Evolutionary conservation across 2,797 vertebrate genomes (phyloP), one percentile per base, ranked within the genome.

Genomic region (Zalophus californianus): DNA sequence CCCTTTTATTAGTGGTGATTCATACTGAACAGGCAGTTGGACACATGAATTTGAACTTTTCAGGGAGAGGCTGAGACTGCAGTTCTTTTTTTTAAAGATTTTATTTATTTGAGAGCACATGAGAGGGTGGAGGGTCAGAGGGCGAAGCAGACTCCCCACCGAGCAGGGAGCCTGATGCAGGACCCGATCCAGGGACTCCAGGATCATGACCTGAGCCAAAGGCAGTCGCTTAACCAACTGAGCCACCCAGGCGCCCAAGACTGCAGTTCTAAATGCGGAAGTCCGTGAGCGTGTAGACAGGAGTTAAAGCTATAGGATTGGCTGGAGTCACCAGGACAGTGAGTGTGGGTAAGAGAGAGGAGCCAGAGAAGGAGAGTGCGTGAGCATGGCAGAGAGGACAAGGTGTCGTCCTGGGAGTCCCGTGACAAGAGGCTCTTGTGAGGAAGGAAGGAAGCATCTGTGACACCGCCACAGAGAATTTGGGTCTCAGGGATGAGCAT

Each of bases 391-490:
- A 14, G 41, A 62, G 54, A 62, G 23, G 41, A 38, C 1, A 11
- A 11, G 44, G 16, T 29, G 16, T 44, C 0, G 0, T 50, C 52
- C 54, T 50, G 21, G 52, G 27, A 50, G 54, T 16, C 38, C 7
- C 1, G 0, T 75, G 54, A 20, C 5, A 10, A 50, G 52, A 15
- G 5, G 23, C 8, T 35, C 29, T 70, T 44, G 38, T 60, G 29
- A 11, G 72, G 23, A 32, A 50, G 72, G 56, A 54, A 2, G 86
- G 10, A 44, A 50, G 58, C 70, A 16, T 32, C 23, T 12, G 41
- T 16, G 41, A 35, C 9, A 7, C 14, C 4, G 10, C 32, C 48
- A 1, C 0, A 0, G 72, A 62, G 29, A 35, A 44, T 35, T 13
- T 16, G 21, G 54, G 23, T 75, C 25, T 48, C 29, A 29, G 73